Conservation (phyloP, 2,888 invertebrate genomes). For the Erpobdella octoculata region DNA sequence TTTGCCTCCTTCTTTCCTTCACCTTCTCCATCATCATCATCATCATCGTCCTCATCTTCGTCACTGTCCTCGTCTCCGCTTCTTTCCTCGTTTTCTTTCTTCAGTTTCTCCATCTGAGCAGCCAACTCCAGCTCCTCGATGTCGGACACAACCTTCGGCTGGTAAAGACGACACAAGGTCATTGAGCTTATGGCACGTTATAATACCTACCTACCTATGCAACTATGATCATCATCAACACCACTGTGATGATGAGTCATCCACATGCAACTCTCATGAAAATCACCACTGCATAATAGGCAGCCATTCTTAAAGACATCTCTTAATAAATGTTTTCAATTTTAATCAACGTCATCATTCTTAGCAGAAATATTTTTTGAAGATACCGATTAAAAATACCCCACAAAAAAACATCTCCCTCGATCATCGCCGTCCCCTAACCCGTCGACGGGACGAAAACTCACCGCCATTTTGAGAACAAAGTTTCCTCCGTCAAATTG, state of each 20-base stretch:
- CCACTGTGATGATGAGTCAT: no score
- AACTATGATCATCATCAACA: no score
- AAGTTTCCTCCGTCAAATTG: conserved; percentile 76
- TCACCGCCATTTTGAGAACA: conserved; percentile 84
- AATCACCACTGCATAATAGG: no score
- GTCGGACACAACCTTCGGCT: conserved; percentile 96
- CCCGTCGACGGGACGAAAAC: conserved; percentile 43
- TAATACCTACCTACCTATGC: no score
- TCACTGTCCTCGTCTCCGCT: conserved; percentile 61
- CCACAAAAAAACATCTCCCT: no score
- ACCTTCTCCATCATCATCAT: conserved; percentile 5
- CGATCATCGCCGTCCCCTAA: no score
- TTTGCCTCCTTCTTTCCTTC: conserved; percentile 10
- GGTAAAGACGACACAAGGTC: conserved; percentile 34
- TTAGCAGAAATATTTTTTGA: no score
- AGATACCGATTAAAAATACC: no score
- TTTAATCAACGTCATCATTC: no score
- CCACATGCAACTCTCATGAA: no score
- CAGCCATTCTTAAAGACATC: no score
- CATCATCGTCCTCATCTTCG: conserved; percentile 27
- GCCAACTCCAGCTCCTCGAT: conserved; percentile 92
- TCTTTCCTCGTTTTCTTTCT: conserved; percentile 86
- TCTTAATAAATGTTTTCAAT: no score
- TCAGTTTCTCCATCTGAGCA: conserved; percentile 83
- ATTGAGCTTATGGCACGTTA: not conserved